phyloP scores from a whole-genome alignment of 2,888 invertebrate species.

The Heliothis peltigera region DNA sequence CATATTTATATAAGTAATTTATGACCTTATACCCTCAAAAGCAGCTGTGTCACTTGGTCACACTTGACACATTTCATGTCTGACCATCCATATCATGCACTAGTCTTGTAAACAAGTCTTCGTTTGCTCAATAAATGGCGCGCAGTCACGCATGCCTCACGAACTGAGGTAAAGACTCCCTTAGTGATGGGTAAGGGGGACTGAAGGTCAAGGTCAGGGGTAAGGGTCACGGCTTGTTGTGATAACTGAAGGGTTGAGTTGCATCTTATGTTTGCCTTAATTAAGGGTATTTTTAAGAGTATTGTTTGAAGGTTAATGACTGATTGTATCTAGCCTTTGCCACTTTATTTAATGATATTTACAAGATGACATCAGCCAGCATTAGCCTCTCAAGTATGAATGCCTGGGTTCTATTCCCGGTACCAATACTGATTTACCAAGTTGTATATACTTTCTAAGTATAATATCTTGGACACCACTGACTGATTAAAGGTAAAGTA shows the following conservation, averaged over 20 bases:
- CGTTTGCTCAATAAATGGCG: constrained; percentile 32
- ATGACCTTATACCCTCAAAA: constrained; percentile 1
- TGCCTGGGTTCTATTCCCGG: too few species aligned
- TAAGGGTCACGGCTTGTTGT: constrained; percentile 16
- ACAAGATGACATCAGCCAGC: too few species aligned
- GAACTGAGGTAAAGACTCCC: constrained; percentile 17
- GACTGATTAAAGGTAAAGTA: too few species aligned
- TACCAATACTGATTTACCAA: too few species aligned
- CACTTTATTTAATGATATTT: too few species aligned
- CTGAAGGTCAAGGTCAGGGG: constrained; percentile 32
- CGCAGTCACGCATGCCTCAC: constrained; percentile 37
- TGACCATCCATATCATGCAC: constrained; percentile 39
- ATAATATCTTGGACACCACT: too few species aligned
- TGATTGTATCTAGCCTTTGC: too few species aligned
- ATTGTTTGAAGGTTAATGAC: not conserved
- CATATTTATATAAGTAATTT: not conserved
- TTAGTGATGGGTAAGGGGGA: constrained; percentile 7
- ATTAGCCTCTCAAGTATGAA: too few species aligned
- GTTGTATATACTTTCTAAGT: too few species aligned
- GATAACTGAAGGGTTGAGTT: not conserved
- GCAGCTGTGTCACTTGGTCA: not conserved
- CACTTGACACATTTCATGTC: constrained; percentile 14
- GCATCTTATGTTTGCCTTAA: not conserved
- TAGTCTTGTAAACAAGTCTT: constrained; percentile 40
- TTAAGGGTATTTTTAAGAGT: not conserved